Evolutionary conservation across 53 echinoderm and acorn worm genomes (phyloP).

Genomic region (Luidia sarsii): DNA sequence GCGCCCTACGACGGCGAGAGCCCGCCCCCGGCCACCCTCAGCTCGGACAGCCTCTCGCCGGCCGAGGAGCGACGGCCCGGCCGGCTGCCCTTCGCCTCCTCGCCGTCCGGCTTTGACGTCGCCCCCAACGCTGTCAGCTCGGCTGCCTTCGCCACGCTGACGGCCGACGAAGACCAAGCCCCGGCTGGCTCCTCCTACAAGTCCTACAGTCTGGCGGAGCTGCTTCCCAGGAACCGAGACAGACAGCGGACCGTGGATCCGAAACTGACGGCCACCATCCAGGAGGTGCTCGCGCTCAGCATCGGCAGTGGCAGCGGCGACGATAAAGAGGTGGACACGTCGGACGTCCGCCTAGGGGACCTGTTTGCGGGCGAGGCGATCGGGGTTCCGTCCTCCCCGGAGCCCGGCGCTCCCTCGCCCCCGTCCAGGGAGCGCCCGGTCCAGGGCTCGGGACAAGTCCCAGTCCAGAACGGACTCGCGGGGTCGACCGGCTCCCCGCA

Average conservation of each 20-base stretch:
- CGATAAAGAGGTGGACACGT: slow-evolving; percentile 41
- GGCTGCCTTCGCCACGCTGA: background rate
- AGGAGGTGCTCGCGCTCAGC: slow-evolving; percentile 74
- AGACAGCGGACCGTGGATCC: slow-evolving; percentile 40
- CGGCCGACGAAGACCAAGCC: slow-evolving; percentile 22
- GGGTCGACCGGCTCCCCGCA: background rate
- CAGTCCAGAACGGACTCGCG: too few relatives aligned
- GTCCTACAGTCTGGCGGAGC: background rate
- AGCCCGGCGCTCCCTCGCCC: background rate
- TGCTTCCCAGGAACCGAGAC: slow-evolving; percentile 29
- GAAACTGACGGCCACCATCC: slow-evolving; percentile 69
- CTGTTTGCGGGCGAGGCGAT: slow-evolving; percentile 36
- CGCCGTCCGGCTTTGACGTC: background rate
- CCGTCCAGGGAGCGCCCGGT: background rate
- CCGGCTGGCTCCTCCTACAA: background rate
- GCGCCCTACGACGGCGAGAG: slow-evolving; percentile 79
- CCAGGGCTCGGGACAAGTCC: background rate
- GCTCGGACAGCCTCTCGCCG: slow-evolving; percentile 50
- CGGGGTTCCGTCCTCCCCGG: background rate
- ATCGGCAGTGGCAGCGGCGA: slow-evolving; percentile 51
- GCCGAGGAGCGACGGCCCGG: background rate
- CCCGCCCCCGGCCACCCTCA: slow-evolving; percentile 65
- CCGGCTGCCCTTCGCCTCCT: background rate
- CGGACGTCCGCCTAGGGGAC: slow-evolving; percentile 37
- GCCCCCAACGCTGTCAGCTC: slow-evolving; percentile 8